Conservation (phyloP, 1,140 invertebrate genomes). For the Drosophila oshimai region DNA sequence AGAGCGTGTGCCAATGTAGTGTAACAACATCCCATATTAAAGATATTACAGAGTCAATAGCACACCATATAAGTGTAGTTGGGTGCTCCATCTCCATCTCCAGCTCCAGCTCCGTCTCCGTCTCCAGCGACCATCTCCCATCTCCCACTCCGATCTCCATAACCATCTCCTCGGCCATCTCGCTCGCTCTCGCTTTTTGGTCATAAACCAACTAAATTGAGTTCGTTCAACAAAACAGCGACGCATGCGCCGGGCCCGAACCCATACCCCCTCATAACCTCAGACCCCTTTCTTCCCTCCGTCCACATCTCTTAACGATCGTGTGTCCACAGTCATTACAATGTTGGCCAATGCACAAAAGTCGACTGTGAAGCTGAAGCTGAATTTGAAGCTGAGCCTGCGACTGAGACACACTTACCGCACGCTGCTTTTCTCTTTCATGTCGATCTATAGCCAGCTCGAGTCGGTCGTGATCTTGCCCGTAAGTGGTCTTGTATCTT, state of each 20-base stretch:
- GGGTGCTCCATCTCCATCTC: conserved; percentile 35
- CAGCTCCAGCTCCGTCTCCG: not conserved
- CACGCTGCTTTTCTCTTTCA: conserved; percentile 79
- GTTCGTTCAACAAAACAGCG: conserved; percentile 77
- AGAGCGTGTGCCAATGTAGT: conserved; percentile 82
- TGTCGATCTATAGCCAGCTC: conserved; percentile 42
- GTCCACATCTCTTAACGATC: conserved; percentile 69
- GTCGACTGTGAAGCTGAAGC: conserved; percentile 16
- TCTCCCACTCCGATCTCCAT: conserved; percentile 16
- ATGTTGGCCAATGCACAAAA: conserved; percentile 75
- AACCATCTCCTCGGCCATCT: conserved; percentile 4
- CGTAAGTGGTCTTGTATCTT: conserved; percentile 82
- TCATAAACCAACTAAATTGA: conserved; percentile 78
- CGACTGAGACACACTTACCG: conserved; percentile 65
- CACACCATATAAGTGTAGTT: conserved; percentile 72
- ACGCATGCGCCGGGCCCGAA: conserved; percentile 47
- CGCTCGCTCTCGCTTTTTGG: conserved; percentile 31
- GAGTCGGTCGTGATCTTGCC: conserved; percentile 79
- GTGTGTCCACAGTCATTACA: conserved; percentile 82
- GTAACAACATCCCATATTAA: conserved; percentile 81
- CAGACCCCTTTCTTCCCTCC: conserved; percentile 17
- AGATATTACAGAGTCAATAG: conserved; percentile 80
- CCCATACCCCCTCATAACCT: not conserved
- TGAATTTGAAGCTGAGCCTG: conserved; percentile 2
- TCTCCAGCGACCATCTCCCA: not conserved